phyloP scores from a whole-genome alignment of 2,888 invertebrate genomes.

The Encarsia formosa region DNA sequence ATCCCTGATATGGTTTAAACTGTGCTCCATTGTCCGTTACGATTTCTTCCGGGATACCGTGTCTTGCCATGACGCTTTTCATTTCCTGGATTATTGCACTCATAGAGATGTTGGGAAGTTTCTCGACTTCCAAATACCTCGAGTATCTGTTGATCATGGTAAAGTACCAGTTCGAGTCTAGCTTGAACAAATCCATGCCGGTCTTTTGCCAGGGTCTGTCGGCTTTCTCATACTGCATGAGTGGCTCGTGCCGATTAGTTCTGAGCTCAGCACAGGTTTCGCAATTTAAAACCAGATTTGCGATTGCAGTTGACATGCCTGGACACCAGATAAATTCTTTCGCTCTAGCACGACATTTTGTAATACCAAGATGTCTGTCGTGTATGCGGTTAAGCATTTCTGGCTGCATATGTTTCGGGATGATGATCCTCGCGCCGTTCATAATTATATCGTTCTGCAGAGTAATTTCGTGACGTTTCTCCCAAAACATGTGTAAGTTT shows the following conservation, averaged over 20 bases:
- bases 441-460: no score
- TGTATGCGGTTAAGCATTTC: neutral
- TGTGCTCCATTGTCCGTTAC: neutral
- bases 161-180: no score
- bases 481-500: no score
- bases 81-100: no score
- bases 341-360: neutral
- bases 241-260: neutral
- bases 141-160: conserved; percentile 24
- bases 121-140: neutral
- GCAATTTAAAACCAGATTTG: neutral
- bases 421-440: neutral
- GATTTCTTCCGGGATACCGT: neutral
- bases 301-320: neutral
- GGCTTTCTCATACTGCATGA: neutral
- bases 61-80: no score
- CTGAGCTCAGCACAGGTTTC: neutral
- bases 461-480: no score
- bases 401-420: neutral
- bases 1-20: no score
- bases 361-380: neutral
- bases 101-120: neutral
- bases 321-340: neutral
- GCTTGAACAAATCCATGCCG: neutral
- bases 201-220: neutral